A percentile compares a stretch with the other conserved stretches of the same genome.
Evolutionary conservation across 1,140 invertebrate genomes (phyloP).

Genomic region (Phymastichus coffea): DNA sequence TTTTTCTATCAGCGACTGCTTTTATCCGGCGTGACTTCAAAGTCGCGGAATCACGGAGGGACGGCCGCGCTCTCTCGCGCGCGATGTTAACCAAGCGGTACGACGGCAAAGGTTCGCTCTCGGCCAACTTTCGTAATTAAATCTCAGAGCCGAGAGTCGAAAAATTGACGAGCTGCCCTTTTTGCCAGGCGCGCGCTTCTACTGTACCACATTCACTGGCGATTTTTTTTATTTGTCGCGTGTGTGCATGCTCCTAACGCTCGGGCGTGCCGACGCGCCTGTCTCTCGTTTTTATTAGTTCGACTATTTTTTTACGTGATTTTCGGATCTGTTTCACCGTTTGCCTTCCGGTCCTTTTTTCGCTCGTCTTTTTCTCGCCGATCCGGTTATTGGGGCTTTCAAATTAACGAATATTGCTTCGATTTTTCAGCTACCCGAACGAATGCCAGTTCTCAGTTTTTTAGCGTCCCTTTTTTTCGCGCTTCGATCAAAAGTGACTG

Average conservation of each 20-base stretch:
- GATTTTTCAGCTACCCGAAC: too few relatives aligned
- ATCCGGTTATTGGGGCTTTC: too few relatives aligned
- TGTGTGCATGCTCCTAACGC: neutral
- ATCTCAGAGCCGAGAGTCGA: slow-evolving; percentile 35
- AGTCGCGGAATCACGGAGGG: slow-evolving; percentile 8
- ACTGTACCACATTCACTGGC: slow-evolving; percentile 2
- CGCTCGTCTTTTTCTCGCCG: neutral
- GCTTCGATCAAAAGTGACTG: too few relatives aligned
- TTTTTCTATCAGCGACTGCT: neutral
- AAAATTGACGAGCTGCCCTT: slow-evolving; percentile 27
- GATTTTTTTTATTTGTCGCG: neutral
- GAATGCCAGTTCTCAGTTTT: too few relatives aligned
- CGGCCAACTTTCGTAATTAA: slow-evolving; percentile 45
- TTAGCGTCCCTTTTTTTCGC: too few relatives aligned
- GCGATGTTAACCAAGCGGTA: too few relatives aligned
- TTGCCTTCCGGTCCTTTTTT: neutral
- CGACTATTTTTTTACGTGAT: neutral
- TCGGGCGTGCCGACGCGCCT: neutral
- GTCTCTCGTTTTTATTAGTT: neutral
- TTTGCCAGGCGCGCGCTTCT: neutral
- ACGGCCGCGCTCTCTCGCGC: neutral
- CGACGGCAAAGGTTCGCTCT: too few relatives aligned
- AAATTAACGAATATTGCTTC: too few relatives aligned
- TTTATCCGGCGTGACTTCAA: neutral
- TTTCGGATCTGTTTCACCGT: neutral